These are phyloP conservation scores for Caretta caretta DNA, from an alignment of 2,113 vertebrate genomes.

Conservation along the genomic window DNA sequence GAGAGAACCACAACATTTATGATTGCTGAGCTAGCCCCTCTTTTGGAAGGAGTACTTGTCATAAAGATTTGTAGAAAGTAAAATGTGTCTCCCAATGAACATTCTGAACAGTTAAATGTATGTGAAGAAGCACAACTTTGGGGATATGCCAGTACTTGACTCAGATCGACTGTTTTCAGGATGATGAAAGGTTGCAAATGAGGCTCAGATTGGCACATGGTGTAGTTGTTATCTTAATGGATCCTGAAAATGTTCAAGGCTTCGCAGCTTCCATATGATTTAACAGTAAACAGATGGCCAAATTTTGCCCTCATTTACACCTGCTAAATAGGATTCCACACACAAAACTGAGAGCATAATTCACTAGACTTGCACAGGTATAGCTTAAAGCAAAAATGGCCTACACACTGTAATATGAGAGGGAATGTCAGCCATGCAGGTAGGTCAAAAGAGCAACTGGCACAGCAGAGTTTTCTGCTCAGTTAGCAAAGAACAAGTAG, in stretches of 20 bases:
- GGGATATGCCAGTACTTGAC: background rate
- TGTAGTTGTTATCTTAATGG: background rate
- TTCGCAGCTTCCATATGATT: background rate
- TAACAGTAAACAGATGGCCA: background rate
- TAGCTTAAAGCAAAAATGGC: background rate
- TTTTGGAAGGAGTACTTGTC: background rate
- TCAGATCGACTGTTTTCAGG: background rate
- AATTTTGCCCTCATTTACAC: background rate
- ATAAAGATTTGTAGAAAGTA: background rate
- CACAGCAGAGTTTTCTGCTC: background rate
- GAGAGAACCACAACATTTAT: background rate
- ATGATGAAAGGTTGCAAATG: background rate
- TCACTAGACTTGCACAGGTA: background rate
- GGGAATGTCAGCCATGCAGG: background rate
- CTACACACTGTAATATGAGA: background rate
- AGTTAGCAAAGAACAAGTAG: slow-evolving; percentile 6
- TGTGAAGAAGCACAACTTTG: background rate
- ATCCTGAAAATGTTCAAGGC: background rate
- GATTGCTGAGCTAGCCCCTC: background rate
- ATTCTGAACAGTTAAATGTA: background rate
- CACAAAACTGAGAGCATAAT: accelerated
- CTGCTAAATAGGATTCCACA: background rate
- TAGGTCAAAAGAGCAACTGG: background rate
- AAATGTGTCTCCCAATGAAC: background rate
- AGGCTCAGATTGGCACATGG: background rate